phyloP scores from a whole-genome alignment of 1,140 invertebrate genomes.

The Leptopilina boulardi region DNA sequence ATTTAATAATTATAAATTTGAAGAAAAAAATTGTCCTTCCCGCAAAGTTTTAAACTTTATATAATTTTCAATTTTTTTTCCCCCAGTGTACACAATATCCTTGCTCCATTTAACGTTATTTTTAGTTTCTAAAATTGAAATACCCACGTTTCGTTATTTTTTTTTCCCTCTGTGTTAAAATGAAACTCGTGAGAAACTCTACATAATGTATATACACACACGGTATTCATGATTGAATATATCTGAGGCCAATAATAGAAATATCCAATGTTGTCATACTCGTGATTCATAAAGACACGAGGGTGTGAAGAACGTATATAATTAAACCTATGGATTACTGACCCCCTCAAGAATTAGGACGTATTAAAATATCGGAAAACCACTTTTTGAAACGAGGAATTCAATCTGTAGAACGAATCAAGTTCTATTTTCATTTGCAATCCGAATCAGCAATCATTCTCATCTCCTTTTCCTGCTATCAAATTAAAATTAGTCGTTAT shows the following conservation, averaged over 20 bases:
- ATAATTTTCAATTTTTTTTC: no score
- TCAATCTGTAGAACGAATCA: constrained; percentile 51
- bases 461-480: constrained; percentile 46
- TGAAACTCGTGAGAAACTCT: not conserved
- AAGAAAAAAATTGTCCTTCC: no score
- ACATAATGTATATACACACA: not conserved
- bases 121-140: no score
- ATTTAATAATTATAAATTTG: no score
- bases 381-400: constrained; percentile 50
- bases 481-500: constrained; percentile 29
- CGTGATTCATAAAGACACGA: not conserved
- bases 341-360: constrained; percentile 12
- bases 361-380: constrained; percentile 61
- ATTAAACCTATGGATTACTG: constrained; percentile 14
- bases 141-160: no score
- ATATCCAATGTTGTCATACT: not conserved
- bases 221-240: not conserved
- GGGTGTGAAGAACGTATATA: not conserved
- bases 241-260: not conserved
- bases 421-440: constrained; percentile 55
- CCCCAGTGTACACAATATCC: no score
- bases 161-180: not conserved
- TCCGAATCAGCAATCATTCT: constrained; percentile 43
- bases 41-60: no score
- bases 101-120: no score